Conservation (phyloP, 2,113 vertebrate species). For the Heterotis niloticus region DNA sequence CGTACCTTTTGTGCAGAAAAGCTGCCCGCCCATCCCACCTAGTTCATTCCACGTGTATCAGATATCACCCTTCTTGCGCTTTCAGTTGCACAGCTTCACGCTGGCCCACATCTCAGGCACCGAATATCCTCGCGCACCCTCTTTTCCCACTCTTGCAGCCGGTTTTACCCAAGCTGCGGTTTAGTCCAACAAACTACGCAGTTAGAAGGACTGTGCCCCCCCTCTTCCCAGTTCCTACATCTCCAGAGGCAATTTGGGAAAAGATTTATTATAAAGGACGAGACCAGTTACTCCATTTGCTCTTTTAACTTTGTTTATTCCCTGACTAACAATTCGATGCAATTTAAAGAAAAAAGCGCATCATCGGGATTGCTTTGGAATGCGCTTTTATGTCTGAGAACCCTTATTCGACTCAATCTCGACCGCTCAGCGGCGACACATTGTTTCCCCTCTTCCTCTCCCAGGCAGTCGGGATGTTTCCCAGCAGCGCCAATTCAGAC, state of each 20-base stretch:
- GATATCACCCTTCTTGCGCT: too few relatives aligned
- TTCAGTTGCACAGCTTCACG: too few relatives aligned
- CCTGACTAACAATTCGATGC: background rate
- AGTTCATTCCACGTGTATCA: too few relatives aligned
- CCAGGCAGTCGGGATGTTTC: conserved; percentile 31
- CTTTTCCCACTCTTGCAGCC: too few relatives aligned
- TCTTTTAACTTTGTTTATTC: too few relatives aligned
- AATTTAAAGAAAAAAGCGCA: background rate
- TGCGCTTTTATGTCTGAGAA: background rate
- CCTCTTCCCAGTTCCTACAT: background rate
- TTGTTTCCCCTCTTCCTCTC: conserved; percentile 35
- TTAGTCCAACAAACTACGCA: background rate
- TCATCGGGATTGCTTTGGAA: background rate
- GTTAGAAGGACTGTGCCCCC: background rate
- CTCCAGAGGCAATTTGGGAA: background rate
- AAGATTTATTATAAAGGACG: background rate
- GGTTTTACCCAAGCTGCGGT: too few relatives aligned
- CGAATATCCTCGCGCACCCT: too few relatives aligned
- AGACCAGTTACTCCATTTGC: background rate
- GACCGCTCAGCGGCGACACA: conserved; percentile 36
- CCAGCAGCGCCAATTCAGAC: conserved; percentile 43
- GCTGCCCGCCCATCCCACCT: too few relatives aligned
- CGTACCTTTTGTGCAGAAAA: too few relatives aligned
- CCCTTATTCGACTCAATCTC: background rate
- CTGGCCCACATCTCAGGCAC: too few relatives aligned